Conservation (phyloP, 2,113 vertebrate species). For the Oncorhynchus nerka region DNA sequence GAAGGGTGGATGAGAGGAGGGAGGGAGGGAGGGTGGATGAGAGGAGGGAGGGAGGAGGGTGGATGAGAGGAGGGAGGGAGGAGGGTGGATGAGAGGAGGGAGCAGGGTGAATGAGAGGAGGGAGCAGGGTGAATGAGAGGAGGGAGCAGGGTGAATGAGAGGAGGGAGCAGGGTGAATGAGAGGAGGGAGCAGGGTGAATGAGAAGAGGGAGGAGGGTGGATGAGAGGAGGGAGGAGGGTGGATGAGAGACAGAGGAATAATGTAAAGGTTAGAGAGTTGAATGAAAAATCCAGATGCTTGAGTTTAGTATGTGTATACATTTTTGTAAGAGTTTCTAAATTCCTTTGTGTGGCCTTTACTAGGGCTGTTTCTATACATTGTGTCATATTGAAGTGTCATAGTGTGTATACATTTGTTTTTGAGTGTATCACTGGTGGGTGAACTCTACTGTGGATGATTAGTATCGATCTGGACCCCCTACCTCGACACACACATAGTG, state of each 20-base stretch:
- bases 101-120: no score
- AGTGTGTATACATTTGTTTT: conserved; percentile 43
- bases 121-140: no score
- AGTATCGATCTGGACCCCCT: conserved; percentile 64
- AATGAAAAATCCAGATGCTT: conserved; percentile 43
- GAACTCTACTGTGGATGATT: conserved; percentile 65
- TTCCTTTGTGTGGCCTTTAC: conserved; percentile 6
- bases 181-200: no score
- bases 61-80: no score
- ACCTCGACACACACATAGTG: conserved; percentile 22
- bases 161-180: no score
- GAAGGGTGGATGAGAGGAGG: no score
- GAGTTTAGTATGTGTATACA: conserved; percentile 52
- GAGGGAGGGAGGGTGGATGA: no score
- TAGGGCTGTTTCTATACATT: conserved; percentile 24
- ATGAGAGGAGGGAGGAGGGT: not conserved
- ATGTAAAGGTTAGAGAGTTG: conserved; percentile 14
- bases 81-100: no score
- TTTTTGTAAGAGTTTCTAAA: conserved; percentile 47
- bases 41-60: no score
- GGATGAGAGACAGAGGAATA: not conserved
- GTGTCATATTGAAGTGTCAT: conserved; percentile 30
- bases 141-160: no score
- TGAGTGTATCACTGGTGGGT: conserved; percentile 48
- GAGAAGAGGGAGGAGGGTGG: no score